Evolutionary conservation across 2,888 invertebrate species (phyloP), one percentile per base, ranked within the genome.

Genomic region (Villa cingulata): DNA sequence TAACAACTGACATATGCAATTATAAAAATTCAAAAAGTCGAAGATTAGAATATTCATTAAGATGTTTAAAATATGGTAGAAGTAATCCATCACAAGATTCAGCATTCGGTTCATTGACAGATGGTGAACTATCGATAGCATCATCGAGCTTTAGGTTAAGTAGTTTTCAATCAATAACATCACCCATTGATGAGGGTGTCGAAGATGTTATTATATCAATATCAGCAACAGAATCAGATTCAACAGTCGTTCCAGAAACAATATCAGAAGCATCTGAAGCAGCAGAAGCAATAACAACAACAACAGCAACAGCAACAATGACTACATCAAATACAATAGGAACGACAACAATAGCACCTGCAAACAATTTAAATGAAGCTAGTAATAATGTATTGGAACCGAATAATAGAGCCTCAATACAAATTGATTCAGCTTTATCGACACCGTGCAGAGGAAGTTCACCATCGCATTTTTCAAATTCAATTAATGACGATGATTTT

Each of bases 21-120:
- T 65, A 62, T 48, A 69, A 69, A 55, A 69, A 69, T 54, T 68
- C 69, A 7, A 69, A 68, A 56, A 67, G 65, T 49, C 63, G 69
- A 4, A 63, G 69, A n/a, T 57, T 69, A 44, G 69, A 70, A 53
- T 70, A 70, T 55, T 69, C 69, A 36, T 60, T 67, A 44, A 63
- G 67, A 53, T 67, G 68, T 40, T 58, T 68, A 49, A 68, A 68
- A 53, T 68, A 66, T 53, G 68, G 66, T 4, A 65, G 68, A 46
- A 69, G 68, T 46, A 70, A 70, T 60, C 69, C 70, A 15, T 70
- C 69, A 23, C 69, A 70, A 57, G 69, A 70, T 48, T 70, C 69
- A 10, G 69, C 69, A 10, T 70, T 70, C 49, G 70, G 69, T 19
- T 69, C 69, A 15, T 55, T 70, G 37, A 70, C 70, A 43, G 69